phyloP scores from a whole-genome alignment of 2,113 vertebrate species.

The Campylorhamphus procurvoides region DNA sequence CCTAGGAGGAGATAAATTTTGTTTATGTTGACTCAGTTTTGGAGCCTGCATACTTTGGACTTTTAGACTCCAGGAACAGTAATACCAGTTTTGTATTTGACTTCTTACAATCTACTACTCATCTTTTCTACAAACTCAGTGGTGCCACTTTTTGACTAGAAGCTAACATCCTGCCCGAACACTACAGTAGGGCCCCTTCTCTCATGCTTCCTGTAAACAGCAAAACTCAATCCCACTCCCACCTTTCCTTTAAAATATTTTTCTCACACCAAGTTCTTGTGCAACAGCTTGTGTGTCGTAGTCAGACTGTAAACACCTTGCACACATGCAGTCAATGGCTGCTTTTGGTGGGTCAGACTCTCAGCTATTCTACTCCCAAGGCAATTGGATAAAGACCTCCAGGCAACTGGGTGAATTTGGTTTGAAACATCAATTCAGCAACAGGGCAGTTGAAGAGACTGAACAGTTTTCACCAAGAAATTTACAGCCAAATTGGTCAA shows the following conservation, averaged over 20 bases:
- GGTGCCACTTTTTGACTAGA: not conserved
- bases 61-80: not conserved
- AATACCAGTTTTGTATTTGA: not conserved
- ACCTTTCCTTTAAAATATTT: not conserved
- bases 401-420: not conserved
- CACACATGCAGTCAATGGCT: rapidly evolving
- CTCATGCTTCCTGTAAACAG: rapidly evolving
- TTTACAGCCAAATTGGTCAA: not conserved
- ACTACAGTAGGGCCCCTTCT: not conserved
- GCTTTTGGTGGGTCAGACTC: not conserved
- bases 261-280: not conserved
- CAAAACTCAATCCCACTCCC: not conserved
- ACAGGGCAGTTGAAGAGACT: not conserved
- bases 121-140: not conserved
- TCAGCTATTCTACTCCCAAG: not conserved
- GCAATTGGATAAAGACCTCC: not conserved
- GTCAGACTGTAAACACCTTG: not conserved
- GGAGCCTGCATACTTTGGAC: not conserved
- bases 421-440: not conserved
- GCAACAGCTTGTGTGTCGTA: rapidly evolving
- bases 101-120: not conserved
- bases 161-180: not conserved
- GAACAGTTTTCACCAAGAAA: not conserved
- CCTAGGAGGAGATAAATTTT: not conserved
- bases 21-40: not conserved